Evolutionary conservation across 2,113 vertebrate genomes (phyloP).

Genomic region (Burhinus bistriatus): DNA sequence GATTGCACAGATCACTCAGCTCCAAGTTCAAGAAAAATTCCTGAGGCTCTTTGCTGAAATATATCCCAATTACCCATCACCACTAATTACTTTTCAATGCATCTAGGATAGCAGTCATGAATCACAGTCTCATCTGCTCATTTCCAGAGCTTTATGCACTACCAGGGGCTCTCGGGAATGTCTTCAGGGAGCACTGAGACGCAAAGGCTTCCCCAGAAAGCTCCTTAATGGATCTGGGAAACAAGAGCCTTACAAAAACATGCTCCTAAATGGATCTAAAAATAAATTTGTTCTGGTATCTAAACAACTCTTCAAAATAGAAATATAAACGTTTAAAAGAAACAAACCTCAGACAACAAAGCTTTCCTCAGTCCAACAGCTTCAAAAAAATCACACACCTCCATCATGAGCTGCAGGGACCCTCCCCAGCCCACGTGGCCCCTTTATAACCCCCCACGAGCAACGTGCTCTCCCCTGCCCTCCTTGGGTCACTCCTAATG

Average conservation of each 20-base stretch:
- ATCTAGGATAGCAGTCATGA: not conserved
- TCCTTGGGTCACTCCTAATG: accelerated
- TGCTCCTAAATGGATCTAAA: not conserved
- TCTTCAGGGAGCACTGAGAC: not conserved
- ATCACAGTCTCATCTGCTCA: not conserved
- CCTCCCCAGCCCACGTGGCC: accelerated
- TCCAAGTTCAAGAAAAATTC: not conserved
- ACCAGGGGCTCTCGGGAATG: not conserved
- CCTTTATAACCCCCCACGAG: not conserved
- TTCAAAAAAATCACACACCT: accelerated
- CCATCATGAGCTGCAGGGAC: accelerated
- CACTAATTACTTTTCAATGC: not conserved
- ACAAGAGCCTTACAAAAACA: not conserved
- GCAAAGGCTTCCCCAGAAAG: not conserved
- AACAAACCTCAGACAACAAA: not conserved
- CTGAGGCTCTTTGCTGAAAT: not conserved
- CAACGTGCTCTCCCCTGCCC: accelerated
- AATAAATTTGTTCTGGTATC: not conserved
- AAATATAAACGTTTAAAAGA: not conserved
- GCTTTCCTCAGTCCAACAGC: not conserved
- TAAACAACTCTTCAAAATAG: not conserved
- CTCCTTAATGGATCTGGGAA: not conserved
- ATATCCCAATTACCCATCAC: not conserved
- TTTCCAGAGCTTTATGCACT: not conserved
- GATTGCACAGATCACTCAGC: not conserved